phyloP scores from a whole-genome alignment of 37 sponge, comb jelly and placozoan genomes.

The Eunapius fragilis region DNA sequence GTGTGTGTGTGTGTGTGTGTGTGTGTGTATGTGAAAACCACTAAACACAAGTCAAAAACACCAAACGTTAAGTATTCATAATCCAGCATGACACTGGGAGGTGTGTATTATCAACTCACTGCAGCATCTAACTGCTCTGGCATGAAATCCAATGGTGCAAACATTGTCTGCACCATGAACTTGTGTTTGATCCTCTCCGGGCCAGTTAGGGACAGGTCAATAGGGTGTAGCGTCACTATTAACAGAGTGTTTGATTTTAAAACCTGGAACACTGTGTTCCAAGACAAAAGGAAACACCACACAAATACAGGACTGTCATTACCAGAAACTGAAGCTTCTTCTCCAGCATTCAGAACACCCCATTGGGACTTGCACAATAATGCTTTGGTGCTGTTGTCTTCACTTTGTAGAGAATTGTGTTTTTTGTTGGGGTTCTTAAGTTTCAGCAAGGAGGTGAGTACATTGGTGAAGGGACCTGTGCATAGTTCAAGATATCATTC shows the following conservation, averaged over 20 bases:
- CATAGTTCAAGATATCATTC: background rate
- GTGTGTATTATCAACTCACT: constrained; percentile 60
- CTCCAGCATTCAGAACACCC: constrained; percentile 69
- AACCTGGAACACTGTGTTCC: too few species aligned
- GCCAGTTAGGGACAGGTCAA: constrained; percentile 53
- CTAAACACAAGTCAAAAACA: too few species aligned
- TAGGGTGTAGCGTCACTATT: constrained; percentile 92
- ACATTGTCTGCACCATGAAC: too few species aligned
- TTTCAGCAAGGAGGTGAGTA: constrained; percentile 70
- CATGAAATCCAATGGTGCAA: constrained; percentile 54
- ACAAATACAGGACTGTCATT: too few species aligned
- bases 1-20: too few species aligned
- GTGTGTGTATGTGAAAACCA: too few species aligned
- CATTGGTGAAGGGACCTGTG: constrained; percentile 82
- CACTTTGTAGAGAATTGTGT: constrained; percentile 90
- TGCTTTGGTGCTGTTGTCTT: constrained; percentile 97
- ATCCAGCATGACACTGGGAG: too few species aligned
- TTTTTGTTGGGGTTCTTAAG: constrained; percentile 76
- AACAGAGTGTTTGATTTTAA: background rate
- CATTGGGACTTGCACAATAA: constrained; percentile 98
- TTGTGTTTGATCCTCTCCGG: too few species aligned
- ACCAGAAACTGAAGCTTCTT: too few species aligned
- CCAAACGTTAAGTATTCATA: too few species aligned
- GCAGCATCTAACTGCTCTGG: constrained; percentile 46
- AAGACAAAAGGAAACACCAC: too few species aligned